Conservation (phyloP, 2,888 invertebrate genomes). For the Idaea biselata region DNA sequence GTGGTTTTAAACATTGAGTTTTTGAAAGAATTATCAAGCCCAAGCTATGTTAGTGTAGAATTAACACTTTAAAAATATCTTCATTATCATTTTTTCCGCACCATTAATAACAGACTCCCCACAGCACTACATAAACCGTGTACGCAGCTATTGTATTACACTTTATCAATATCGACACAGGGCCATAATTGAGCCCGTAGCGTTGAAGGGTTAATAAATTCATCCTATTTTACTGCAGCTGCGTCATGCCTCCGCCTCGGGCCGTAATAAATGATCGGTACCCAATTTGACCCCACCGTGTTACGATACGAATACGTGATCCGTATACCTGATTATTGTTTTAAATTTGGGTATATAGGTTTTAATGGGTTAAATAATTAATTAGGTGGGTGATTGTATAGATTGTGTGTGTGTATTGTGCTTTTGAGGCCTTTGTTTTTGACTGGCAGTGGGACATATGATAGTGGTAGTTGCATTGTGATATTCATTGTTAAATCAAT, state of each 20-base stretch:
- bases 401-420: not conserved
- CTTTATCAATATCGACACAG: conserved; percentile 11
- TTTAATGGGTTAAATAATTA: not conserved
- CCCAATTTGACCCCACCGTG: not conserved
- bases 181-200: not conserved
- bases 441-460: too few species aligned
- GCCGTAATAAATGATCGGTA: not conserved
- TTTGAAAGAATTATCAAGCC: too few species aligned
- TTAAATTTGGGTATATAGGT: not conserved
- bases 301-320: not conserved
- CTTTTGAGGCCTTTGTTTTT: too few species aligned
- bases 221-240: conserved; percentile 19
- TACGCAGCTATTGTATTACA: not conserved
- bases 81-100: too few species aligned
- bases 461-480: too few species aligned
- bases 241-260: conserved; percentile 6
- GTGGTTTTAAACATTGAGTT: too few species aligned
- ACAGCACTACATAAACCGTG: too few species aligned
- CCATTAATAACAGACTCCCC: too few species aligned
- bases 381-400: not conserved
- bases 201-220: conserved; percentile 17
- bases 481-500: too few species aligned
- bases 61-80: too few species aligned
- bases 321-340: not conserved
- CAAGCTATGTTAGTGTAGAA: too few species aligned